A percentile compares a stretch with the other conserved stretches of the same genome.
Evolutionary conservation across 1,140 invertebrate genomes (phyloP).

Genomic region (Asbolus verrucosus): DNA sequence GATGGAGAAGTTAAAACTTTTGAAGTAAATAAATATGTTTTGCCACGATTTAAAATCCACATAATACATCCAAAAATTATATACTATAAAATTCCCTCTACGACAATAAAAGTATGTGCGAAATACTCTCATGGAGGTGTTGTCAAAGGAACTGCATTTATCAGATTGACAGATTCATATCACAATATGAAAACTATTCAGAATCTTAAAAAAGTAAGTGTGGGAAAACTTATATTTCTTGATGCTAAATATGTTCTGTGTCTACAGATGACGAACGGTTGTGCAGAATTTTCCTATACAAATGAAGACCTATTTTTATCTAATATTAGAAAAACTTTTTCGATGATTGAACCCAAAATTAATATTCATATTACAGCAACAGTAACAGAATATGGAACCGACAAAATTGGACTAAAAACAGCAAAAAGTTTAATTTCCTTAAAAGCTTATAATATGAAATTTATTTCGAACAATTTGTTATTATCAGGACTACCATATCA

Average conservation of each 20-base stretch:
- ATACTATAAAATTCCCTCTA: slow-evolving; percentile 67
- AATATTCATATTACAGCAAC: slow-evolving; percentile 66
- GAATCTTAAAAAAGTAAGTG: slow-evolving; percentile 55
- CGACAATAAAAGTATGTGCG: slow-evolving; percentile 72
- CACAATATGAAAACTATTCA: slow-evolving; percentile 50
- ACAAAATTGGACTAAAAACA: slow-evolving; percentile 67
- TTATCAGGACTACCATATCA: slow-evolving; percentile 72
- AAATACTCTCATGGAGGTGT: slow-evolving; percentile 78
- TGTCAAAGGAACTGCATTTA: slow-evolving; percentile 69
- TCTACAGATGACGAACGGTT: slow-evolving; percentile 64
- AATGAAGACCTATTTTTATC: slow-evolving; percentile 64
- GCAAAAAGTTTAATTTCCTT: slow-evolving; percentile 65
- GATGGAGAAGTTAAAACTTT: slow-evolving; percentile 68
- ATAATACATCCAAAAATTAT: slow-evolving; percentile 72
- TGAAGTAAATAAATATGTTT: slow-evolving; percentile 73
- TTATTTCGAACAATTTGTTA: slow-evolving; percentile 68
- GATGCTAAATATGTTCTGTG: not conserved
- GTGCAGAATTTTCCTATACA: slow-evolving; percentile 66
- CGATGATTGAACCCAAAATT: slow-evolving; percentile 46
- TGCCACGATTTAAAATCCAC: slow-evolving; percentile 76
- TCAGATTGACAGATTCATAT: slow-evolving; percentile 64
- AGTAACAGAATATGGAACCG: slow-evolving; percentile 73
- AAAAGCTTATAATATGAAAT: slow-evolving; percentile 66
- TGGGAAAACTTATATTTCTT: not conserved
- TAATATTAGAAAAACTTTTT: slow-evolving; percentile 39